Base-by-base conservation (phyloP, 37 sponge, comb jelly and placozoan genomes). In the Theonella swinhoei region DNA sequence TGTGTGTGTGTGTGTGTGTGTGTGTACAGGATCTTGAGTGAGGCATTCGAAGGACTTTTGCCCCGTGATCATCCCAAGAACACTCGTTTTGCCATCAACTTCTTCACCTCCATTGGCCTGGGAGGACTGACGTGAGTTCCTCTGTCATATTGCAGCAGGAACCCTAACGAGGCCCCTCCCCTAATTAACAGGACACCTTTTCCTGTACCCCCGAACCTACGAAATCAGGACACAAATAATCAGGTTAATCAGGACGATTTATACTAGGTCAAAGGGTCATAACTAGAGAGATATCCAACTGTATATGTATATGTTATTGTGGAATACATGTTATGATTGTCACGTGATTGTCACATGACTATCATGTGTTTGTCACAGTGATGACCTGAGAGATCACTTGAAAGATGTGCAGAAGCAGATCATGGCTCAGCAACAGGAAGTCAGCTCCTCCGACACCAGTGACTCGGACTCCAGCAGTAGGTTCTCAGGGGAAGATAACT, bases 61-160 rank as follows among this genome's bases (percentile, higher is more conserved):
- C 97, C 99, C 3, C 74, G 96, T 32, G 95, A 94, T 60, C 89
- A 94, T 69, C 99, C 99, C 0, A 85, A 89, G 65, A 91, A 99
- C 80, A 96, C 99, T 0, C 77, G 99, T 61, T 99, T 99, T 81
- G 78, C 95, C 54, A 96, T 99, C 92, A 99, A 99, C 74, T 99
- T 96, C 90, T 99, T 99, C 85, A 96, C 99, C 24, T 95, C 99
- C 17, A 94, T 99, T 68, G 99, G 99, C 24, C 81, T 96, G 62
- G 99, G 99, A 30, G 95, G 95, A 74, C 92, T 99, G 24, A 99
- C 99, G 94, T 93, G 24, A 80, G 94, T 73, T 0, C 2, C 37
- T 40, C 2, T 36, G 67, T 23, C 20, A 59, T 59, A 59, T 23
- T 59, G 62, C 17, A 23, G 20, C 20, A 23, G 20, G 17, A 23